Base-by-base conservation (phyloP, 2,113 vertebrate species). In the Melanerpes formicivorus region DNA sequence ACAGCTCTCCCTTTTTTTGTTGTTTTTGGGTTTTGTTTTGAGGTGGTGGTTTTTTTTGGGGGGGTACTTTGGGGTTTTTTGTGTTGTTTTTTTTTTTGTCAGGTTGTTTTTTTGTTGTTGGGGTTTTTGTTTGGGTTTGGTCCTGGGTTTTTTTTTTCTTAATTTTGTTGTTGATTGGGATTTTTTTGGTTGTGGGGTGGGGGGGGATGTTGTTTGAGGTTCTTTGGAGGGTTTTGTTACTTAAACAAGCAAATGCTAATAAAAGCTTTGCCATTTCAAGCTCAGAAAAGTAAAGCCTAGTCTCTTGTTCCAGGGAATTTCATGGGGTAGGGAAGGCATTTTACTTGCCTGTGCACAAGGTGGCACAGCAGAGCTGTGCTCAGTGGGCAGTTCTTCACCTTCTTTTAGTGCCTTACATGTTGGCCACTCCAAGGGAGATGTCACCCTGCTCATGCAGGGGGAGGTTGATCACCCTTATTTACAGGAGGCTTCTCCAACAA, bases 261-360 rank as follows among this genome's bases (percentile, higher is more conserved):
- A 81, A 84, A 92, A 80, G 56, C 84, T 56, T 11, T 75, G 60
- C 76, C 91, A 50, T 95, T 94, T 93, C 84, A 46, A 8, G 14
- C 66, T 86, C 63, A 66, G 66, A 81, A 88, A 82, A 81, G 54
- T 66, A 14, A 94, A 89, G 80, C 76, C 34, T 48, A 65, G 8
- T 74, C 56, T 88, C 58, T 81, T 75, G 34, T 95, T 96, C 37
- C 56, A 84, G 81, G 21, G 13, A 11, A 29, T 84, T 90, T 79
- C 26, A 67, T 81, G 83, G 63, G 59, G 32, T 86, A 55, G 54
- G 76, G 42, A 80, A 37, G 50, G 62, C 60, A 42, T 59, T 75
- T 42, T 54, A 34, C 13, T 91, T 90, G 86, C 78, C 55, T 48
- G 6, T 73, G 40, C 74, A 42, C 17, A 66, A 54, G 44, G 70